These are phyloP conservation scores for Meliscaeva auricollis DNA, from an alignment of 2,888 invertebrate species.

Conservation along the genomic window DNA sequence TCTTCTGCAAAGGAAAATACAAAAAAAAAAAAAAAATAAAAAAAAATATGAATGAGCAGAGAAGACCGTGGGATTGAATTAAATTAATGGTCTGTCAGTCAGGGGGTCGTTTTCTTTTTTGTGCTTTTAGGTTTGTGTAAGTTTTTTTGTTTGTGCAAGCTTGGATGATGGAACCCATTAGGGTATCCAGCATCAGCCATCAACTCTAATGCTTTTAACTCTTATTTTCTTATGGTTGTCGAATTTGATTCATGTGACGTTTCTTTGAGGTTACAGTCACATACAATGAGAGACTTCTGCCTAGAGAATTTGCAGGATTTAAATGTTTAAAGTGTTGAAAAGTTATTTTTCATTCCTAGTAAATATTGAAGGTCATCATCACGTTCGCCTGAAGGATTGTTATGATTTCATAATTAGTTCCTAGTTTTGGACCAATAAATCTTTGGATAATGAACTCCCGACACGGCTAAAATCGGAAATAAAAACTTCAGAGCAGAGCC, in stretches of 20 bases:
- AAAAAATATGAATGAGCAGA: slow-evolving; percentile 23
- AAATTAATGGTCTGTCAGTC: slow-evolving; percentile 57
- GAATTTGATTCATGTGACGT: slow-evolving; percentile 39
- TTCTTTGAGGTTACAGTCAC: neutral
- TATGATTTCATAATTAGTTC: too few species aligned
- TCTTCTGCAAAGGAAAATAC: slow-evolving; percentile 7
- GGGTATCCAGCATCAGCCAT: slow-evolving; percentile 23
- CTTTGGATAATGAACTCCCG: too few species aligned
- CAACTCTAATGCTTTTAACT: slow-evolving; percentile 40
- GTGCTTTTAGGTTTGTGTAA: neutral
- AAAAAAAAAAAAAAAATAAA: too few species aligned
- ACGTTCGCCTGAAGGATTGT: too few species aligned
- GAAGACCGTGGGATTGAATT: slow-evolving; percentile 50
- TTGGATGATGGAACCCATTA: slow-evolving; percentile 28
- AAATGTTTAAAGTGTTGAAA: neutral
- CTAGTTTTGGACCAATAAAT: too few species aligned
- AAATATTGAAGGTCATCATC: too few species aligned
- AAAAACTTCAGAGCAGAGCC: too few species aligned
- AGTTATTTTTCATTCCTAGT: too few species aligned
- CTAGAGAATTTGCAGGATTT: neutral
- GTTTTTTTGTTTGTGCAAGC: slow-evolving; percentile 9
- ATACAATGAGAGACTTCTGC: slow-evolving; percentile 1
- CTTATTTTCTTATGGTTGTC: slow-evolving; percentile 38
- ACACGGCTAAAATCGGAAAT: too few species aligned
- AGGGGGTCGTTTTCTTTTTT: slow-evolving; percentile 7